Evolutionary conservation across 2,797 vertebrate species (phyloP), one percentile per base, ranked within the genome.

Genomic region (Typhlichthys subterraneus): DNA sequence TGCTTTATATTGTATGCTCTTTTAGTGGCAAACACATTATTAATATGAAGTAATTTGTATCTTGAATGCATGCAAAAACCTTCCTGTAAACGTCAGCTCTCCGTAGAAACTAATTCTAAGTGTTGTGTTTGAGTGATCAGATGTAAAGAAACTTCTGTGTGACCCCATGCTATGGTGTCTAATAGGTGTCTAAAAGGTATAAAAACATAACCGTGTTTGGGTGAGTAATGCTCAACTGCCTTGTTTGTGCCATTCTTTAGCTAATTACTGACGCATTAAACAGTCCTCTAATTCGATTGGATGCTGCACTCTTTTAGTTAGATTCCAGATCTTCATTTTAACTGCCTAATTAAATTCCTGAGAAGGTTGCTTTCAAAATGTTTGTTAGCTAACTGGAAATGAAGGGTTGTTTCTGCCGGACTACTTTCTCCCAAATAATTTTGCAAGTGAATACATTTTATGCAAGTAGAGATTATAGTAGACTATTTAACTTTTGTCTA

Each of bases 201-300:
- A 72, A 76, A 90, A 82, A 56, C 79, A 80, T 89, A 88, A 89
- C 80, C 59, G 77, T 88, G 83, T 90, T 89, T 80, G 71, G 81
- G 72, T 59, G 53, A 81, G 82, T 88, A 89, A 91, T 92, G 76
- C 64, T 72, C 86, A 79, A 82, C 89, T 83, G 42, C 53, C 62
- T 69, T 84, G 86, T 92, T 89, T 91, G 83, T 77, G 46, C 68
- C 73, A 11, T 65, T 85, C 81, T 77, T 75, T 69, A 58, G 85
- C 82, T 87, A 88, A 92, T 89, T 86, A 86, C 69, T 73, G 65
- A 12, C 80, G 84, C 80, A 86, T 92, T 90, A 89, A 91, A 89
- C 77, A 60, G 6, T 64, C 57, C 73, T 86, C 63, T 92, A 89
- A 93, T 92, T 90, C 87, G 85, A 91, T 92, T 88, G 73, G 79